A percentile compares a stretch with the other conserved stretches of the same genome.
Conservation (phyloP, 2,797 vertebrate species). For the Rhynchotus rufescens region DNA sequence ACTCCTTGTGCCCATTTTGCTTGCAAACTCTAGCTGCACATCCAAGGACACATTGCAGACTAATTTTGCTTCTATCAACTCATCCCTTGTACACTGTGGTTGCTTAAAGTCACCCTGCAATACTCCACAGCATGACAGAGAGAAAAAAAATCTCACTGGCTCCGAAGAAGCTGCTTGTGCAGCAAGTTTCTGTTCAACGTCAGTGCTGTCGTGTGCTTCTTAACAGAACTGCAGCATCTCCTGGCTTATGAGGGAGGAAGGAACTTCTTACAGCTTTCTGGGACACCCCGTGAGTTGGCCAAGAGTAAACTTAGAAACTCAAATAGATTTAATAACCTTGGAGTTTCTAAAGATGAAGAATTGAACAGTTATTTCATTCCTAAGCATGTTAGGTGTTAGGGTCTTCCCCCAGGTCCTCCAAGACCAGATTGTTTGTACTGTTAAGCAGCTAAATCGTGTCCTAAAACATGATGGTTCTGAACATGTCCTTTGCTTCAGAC, state of each 20-base stretch:
- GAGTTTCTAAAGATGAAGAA: not conserved
- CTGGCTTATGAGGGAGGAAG: not conserved
- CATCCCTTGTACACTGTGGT: not conserved
- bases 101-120: not conserved
- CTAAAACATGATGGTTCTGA: not conserved
- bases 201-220: not conserved
- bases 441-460: not conserved
- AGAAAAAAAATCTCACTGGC: not conserved
- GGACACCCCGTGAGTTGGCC: not conserved
- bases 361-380: not conserved
- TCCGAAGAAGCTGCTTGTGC: not conserved
- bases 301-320: not conserved
- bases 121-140: not conserved
- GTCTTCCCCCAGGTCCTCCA: not conserved
- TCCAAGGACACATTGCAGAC: not conserved
- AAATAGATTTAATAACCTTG: not conserved
- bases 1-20: not conserved
- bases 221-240: not conserved
- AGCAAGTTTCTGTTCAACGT: accelerated
- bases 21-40: not conserved
- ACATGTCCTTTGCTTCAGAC: not conserved
- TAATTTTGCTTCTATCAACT: not conserved
- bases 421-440: not conserved
- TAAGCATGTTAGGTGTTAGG: not conserved
- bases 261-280: not conserved